A percentile compares a stretch with the other conserved stretches of the same genome.
Evolutionary conservation across 2,888 invertebrate genomes (phyloP).

Genomic region (Diaphora mendica): DNA sequence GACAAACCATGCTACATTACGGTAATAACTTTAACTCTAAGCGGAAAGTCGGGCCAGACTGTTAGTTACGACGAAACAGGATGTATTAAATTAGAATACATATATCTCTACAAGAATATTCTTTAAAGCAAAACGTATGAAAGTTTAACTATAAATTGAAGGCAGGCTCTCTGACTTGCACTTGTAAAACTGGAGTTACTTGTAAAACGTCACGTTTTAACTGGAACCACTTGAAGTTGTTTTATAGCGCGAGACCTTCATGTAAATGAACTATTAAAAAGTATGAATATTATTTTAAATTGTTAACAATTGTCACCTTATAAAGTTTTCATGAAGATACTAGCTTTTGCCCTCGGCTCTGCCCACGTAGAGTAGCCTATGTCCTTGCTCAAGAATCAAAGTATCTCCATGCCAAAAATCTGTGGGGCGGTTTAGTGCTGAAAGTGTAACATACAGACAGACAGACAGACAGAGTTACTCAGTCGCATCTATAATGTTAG

Average conservation of each 20-base stretch:
- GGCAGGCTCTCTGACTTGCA: conserved; percentile 36
- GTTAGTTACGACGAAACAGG: conserved; percentile 66
- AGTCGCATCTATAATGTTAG: too few relatives aligned
- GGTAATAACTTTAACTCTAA: conserved; percentile 75
- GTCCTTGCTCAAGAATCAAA: too few relatives aligned
- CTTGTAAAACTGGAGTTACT: conserved; percentile 49
- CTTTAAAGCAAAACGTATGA: conserved; percentile 49
- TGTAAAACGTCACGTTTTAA: conserved; percentile 49
- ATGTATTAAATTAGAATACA: conserved; percentile 77
- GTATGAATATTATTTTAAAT: conserved; percentile 17
- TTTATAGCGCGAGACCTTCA: conserved; percentile 30
- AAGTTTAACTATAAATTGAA: conserved; percentile 52
- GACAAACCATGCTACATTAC: conserved; percentile 72
- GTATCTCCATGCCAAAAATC: too few relatives aligned
- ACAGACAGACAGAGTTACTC: neutral
- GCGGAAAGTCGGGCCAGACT: conserved; percentile 65
- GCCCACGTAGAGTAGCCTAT: too few relatives aligned
- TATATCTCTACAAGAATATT: conserved; percentile 50
- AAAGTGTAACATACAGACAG: too few relatives aligned
- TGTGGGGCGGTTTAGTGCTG: too few relatives aligned
- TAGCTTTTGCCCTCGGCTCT: too few relatives aligned
- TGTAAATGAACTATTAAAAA: conserved; percentile 22
- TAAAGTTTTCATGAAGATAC: neutral
- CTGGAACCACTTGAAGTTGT: conserved; percentile 28
- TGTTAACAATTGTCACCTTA: neutral